phyloP scores from a whole-genome alignment of 2,888 invertebrate genomes.

The Sphaerophoria rueppellii region DNA sequence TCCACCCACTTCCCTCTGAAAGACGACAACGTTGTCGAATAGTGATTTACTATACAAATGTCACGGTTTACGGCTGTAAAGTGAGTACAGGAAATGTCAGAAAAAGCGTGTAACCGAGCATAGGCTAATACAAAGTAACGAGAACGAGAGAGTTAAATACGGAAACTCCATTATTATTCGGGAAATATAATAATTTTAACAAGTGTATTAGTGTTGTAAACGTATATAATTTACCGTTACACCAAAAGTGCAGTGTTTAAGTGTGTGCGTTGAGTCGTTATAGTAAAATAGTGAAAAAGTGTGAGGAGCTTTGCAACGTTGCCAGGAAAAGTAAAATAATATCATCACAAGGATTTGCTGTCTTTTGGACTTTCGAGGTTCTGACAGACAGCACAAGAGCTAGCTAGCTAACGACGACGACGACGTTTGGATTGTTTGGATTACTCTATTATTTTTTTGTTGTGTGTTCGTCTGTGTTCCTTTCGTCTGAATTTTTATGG shows the following conservation, averaged over 20 bases:
- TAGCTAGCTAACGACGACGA: too few relatives aligned
- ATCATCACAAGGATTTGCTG: conserved; percentile 39
- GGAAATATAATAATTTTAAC: conserved; percentile 59
- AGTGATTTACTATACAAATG: conserved; percentile 63
- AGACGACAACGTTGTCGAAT: too few relatives aligned
- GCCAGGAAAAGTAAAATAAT: conserved; percentile 32
- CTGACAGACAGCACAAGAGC: conserved; percentile 21
- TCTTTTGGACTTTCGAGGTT: conserved; percentile 26
- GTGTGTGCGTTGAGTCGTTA: conserved; percentile 32
- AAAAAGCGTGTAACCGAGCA: conserved; percentile 58
- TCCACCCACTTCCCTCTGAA: too few relatives aligned
- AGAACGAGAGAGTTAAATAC: conserved; percentile 27
- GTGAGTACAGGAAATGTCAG: conserved; percentile 53
- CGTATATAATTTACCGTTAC: conserved; percentile 52
- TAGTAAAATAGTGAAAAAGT: conserved; percentile 18
- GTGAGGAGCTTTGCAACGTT: conserved; percentile 68
- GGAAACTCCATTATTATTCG: conserved; percentile 47
- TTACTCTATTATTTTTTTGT: conserved; percentile 39
- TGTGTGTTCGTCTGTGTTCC: background rate
- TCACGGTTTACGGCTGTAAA: too few relatives aligned
- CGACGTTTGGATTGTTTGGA: conserved; percentile 52
- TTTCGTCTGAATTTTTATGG: conserved; percentile 21
- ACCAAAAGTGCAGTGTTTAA: conserved; percentile 52
- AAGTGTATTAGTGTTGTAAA: conserved; percentile 68
- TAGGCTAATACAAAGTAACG: conserved; percentile 19